phyloP scores from a whole-genome alignment of 2,113 vertebrate species.

The Emydura subglobosa region DNA sequence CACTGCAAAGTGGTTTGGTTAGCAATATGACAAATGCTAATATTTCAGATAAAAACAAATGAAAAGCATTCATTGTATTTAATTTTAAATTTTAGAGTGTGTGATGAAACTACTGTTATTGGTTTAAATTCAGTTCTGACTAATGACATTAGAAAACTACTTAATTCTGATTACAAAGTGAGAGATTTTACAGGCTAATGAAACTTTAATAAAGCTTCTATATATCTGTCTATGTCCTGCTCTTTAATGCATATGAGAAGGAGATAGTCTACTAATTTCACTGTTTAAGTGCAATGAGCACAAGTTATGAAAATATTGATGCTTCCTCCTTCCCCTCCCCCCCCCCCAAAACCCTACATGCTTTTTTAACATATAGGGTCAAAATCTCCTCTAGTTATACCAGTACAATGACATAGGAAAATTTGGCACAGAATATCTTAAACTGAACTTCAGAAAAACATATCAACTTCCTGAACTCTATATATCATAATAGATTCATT shows the following conservation, averaged over 20 bases:
- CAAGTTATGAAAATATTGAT: slow-evolving; percentile 49
- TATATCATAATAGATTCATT: not conserved
- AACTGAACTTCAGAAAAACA: not conserved
- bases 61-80: slow-evolving; percentile 47
- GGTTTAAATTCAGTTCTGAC: slow-evolving; percentile 49
- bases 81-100: slow-evolving; percentile 40
- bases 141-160: slow-evolving; percentile 72
- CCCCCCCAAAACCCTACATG: not conserved
- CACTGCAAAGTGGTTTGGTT: not conserved
- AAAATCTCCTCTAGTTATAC: not conserved
- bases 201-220: slow-evolving; percentile 75
- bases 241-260: slow-evolving; percentile 40
- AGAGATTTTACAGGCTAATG: slow-evolving; percentile 71
- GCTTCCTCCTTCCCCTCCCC: not conserved
- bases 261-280: slow-evolving; percentile 63
- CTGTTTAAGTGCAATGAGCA: slow-evolving; percentile 52
- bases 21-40: slow-evolving; percentile 2
- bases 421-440: not conserved
- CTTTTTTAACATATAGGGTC: not conserved
- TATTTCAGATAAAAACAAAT: slow-evolving; percentile 54
- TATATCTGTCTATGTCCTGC: slow-evolving; percentile 25
- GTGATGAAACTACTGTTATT: slow-evolving; percentile 53
- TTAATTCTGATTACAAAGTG: slow-evolving; percentile 71
- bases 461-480: not conserved
- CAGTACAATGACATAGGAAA: not conserved